Conservation (phyloP, 2,888 invertebrate species). For the Pterostichus madidus region DNA sequence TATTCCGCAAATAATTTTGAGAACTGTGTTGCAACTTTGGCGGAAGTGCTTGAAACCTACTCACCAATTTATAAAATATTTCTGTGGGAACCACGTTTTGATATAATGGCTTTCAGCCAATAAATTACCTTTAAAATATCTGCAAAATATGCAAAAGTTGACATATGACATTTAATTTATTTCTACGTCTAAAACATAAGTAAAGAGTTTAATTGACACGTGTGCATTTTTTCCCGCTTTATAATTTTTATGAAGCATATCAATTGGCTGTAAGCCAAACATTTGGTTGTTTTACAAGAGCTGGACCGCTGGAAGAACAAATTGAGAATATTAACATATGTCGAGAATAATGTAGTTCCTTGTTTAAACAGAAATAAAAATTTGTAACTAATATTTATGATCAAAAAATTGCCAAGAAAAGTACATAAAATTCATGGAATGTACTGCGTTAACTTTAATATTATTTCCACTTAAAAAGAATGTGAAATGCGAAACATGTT, state of each 20-base stretch:
- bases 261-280: conserved; percentile 12
- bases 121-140: not conserved
- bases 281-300: conserved; percentile 14
- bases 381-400: conserved; percentile 25
- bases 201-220: no score
- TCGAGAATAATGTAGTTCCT: conserved; percentile 14
- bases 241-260: conserved; percentile 6
- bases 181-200: no score
- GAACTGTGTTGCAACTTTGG: conserved; percentile 19
- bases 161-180: not conserved
- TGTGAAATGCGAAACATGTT: not conserved
- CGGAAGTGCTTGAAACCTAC: conserved; percentile 8
- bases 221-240: no score
- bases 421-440: conserved; percentile 26
- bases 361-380: conserved; percentile 29
- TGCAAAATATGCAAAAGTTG: not conserved
- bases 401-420: conserved; percentile 43
- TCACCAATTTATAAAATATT: conserved; percentile 3
- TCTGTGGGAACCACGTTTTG: not conserved
- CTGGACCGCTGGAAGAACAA: conserved; percentile 16
- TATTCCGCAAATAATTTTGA: conserved; percentile 36
- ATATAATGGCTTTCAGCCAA: not conserved
- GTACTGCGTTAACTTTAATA: not conserved
- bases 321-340: conserved; percentile 13
- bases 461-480: not conserved